These are phyloP conservation scores for Rhagoletis pomonella DNA, from an alignment of 1,140 invertebrate genomes.

Conservation along the genomic window DNA sequence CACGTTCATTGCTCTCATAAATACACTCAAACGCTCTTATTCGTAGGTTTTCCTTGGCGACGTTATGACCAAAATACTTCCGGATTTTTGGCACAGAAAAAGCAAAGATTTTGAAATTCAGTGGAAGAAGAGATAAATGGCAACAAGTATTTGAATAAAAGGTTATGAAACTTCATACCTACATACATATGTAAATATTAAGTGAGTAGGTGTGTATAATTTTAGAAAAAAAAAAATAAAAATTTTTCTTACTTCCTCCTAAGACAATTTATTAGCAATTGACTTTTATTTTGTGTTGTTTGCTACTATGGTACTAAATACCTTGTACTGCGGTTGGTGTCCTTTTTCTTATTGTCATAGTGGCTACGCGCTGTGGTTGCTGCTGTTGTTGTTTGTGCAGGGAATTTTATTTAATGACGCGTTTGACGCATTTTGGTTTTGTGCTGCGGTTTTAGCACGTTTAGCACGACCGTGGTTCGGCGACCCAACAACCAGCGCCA, in stretches of 20 bases:
- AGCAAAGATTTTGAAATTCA: background rate
- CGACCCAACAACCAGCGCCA: slow-evolving; percentile 34
- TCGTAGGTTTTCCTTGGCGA: no score
- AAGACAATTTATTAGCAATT: slow-evolving; percentile 7
- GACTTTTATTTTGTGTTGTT: slow-evolving; percentile 2
- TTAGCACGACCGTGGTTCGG: background rate
- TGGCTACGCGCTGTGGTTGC: background rate
- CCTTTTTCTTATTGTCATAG: slow-evolving; percentile 23
- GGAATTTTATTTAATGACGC: slow-evolving; percentile 39
- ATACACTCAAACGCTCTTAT: no score
- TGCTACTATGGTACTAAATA: background rate
- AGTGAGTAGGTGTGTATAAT: background rate
- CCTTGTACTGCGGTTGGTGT: background rate
- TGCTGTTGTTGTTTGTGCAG: slow-evolving; percentile 11
- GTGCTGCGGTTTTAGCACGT: slow-evolving; percentile 42
- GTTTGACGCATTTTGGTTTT: slow-evolving; percentile 40
- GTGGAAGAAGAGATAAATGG: background rate
- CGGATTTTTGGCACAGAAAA: background rate
- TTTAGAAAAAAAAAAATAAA: background rate
- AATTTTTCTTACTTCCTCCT: background rate
- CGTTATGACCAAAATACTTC: background rate
- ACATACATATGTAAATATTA: background rate
- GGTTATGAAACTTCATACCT: background rate
- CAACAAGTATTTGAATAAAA: background rate
- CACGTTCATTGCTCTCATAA: no score